These are phyloP conservation scores for Echinarachnius parma DNA, from an alignment of 53 echinoderm and acorn worm species.

Conservation along the genomic window DNA sequence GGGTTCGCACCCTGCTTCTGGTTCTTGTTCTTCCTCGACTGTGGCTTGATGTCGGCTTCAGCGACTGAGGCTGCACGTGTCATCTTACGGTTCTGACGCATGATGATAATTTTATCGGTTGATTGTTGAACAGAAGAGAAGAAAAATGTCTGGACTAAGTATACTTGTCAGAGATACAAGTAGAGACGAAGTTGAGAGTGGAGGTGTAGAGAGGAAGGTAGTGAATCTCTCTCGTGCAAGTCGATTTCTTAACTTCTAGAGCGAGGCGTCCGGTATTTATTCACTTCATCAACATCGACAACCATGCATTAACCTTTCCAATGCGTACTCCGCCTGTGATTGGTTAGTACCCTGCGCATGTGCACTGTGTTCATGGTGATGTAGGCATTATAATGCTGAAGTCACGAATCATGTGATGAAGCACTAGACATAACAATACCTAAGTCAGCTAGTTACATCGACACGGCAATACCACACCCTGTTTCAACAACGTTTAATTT, in stretches of 20 bases:
- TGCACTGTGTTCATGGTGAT: too few species aligned
- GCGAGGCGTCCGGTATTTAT: conserved; percentile 29
- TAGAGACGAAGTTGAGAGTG: too few species aligned
- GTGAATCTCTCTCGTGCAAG: conserved; percentile 27
- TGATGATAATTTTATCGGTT: conserved; percentile 16
- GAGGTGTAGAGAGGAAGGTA: not conserved
- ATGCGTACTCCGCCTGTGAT: conserved; percentile 19
- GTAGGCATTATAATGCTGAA: too few species aligned
- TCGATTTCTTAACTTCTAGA: conserved; percentile 27
- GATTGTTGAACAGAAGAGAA: too few species aligned
- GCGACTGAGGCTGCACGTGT: conserved; percentile 26
- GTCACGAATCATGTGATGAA: too few species aligned
- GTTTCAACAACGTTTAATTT: too few species aligned
- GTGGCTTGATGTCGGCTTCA: conserved; percentile 36
- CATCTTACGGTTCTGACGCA: conserved; percentile 45
- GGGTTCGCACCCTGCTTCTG: conserved; percentile 67
- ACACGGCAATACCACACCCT: too few species aligned
- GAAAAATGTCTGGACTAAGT: too few species aligned
- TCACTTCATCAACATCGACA: conserved; percentile 5
- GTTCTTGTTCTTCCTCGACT: conserved; percentile 9
- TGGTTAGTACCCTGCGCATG: not conserved
- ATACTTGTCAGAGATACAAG: too few species aligned
- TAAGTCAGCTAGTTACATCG: too few species aligned
- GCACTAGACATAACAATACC: too few species aligned
- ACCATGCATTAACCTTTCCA: conserved; percentile 1